phyloP scores from a whole-genome alignment of 2,888 invertebrate genomes.

The Hyposoter dolosus region DNA sequence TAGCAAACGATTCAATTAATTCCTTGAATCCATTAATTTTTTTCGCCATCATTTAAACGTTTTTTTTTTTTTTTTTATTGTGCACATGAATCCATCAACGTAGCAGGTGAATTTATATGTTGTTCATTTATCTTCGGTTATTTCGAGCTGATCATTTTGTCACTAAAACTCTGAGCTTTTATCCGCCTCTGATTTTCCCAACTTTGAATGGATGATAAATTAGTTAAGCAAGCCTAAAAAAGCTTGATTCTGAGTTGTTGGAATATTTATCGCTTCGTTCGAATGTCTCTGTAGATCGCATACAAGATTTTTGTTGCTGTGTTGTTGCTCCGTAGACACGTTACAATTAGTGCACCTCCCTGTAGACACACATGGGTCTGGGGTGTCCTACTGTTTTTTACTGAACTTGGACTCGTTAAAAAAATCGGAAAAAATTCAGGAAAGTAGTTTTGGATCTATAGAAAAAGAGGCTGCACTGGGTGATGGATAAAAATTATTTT shows the following conservation, averaged over 20 bases:
- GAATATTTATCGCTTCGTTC: not conserved
- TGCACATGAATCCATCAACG: not conserved
- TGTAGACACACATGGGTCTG: too few species aligned
- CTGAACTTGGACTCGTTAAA: too few species aligned
- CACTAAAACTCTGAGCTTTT: not conserved
- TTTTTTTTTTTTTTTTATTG: not conserved
- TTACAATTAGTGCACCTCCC: too few species aligned
- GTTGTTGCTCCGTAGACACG: too few species aligned
- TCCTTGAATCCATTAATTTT: not conserved
- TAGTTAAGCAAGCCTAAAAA: not conserved
- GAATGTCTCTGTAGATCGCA: not conserved
- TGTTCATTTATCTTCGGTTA: not conserved
- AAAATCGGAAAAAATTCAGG: too few species aligned
- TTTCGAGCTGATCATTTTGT: not conserved
- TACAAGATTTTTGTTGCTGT: not conserved
- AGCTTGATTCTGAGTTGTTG: not conserved
- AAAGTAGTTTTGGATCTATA: too few species aligned
- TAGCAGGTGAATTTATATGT: not conserved
- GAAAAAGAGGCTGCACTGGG: too few species aligned
- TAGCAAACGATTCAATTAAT: too few species aligned
- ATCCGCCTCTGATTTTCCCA: not conserved
- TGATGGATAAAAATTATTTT: too few species aligned
- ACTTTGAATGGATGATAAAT: not conserved
- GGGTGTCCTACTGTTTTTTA: too few species aligned
- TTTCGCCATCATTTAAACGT: not conserved